Conservation (phyloP, 2,113 vertebrate species). For the Cinclus cinclus region DNA sequence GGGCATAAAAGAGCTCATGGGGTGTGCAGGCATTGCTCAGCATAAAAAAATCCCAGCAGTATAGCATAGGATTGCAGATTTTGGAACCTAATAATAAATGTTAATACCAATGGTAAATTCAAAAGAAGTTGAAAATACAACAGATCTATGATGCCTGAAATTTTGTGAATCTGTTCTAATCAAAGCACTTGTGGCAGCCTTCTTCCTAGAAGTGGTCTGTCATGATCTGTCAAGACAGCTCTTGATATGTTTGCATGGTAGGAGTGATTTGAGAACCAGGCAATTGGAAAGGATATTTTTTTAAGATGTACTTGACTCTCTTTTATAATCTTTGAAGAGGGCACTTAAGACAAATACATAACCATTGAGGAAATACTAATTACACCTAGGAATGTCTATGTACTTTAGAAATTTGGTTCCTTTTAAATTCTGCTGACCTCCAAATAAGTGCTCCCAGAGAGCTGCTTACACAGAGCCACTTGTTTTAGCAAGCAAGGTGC, state of each 20-base stretch:
- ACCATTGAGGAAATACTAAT: background rate
- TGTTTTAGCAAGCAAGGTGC: background rate
- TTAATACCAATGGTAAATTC: background rate
- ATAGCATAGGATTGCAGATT: background rate
- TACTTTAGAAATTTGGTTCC: background rate
- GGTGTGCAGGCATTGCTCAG: background rate
- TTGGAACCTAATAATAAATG: background rate
- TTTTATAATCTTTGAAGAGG: background rate
- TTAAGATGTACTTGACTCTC: background rate
- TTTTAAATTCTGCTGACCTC: background rate
- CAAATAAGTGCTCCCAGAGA: background rate
- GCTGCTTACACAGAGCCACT: background rate
- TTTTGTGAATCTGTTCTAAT: background rate
- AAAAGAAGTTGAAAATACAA: background rate
- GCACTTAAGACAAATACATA: background rate
- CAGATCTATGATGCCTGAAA: background rate
- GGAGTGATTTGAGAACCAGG: background rate
- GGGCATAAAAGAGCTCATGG: fast-evolving
- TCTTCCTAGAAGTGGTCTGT: background rate
- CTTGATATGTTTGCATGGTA: fast-evolving
- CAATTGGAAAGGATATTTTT: background rate
- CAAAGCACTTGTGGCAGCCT: background rate
- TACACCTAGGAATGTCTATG: background rate
- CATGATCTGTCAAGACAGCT: background rate
- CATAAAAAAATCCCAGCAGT: background rate